Base-by-base conservation (phyloP, 2,113 vertebrate genomes). In the Mirounga angustirostris region DNA sequence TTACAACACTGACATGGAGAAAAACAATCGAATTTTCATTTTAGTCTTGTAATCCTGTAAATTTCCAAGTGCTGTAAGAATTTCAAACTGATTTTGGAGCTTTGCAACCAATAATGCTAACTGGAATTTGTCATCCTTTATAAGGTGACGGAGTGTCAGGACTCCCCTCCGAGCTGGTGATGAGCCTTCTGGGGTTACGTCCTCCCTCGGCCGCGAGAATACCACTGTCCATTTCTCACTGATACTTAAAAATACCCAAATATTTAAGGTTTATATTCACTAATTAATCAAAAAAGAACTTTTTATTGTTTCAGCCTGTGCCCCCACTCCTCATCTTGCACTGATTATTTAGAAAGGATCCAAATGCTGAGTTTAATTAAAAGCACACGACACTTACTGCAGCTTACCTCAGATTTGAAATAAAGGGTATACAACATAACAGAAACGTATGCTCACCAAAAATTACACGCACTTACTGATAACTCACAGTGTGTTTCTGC, bases 351-450 rank as follows among this genome's bases (percentile, higher is more conserved):
- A 28, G 14, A 73, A 67, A 92, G 36, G 58, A 79, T n/a, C 56
- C 36, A 36, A 36, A 78, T 85, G 52, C 30, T 95, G 71, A 88
- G 30, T 58, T 92, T 80, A 76, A 69, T 93, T 28, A 83, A 78
- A 71, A 97, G 36, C 71, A 65, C 33, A 71, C 6, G 24, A 50
- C 36, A n/a, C 21, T 89, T n/a, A 4, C 11, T 76, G 36, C 18
- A 22, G 50, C 59, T 89, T 69, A 16, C 78, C 89, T 82, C 52
- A 43, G 22, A 58, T 52, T 83, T 83, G 83, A 81, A 83, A 69
- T n/a, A 89, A 61, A 94, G 71, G 78, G 16, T 83, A 74, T 63
- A 91, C 87, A 94, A 79, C 40, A 71, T 30, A 52, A 56, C 33
- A 79, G 73, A 95, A 63, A 61, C 21, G 16, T 71, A 65, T 63